Base-by-base conservation (phyloP, 1,140 invertebrate species). In the Drosophila obscura region DNA sequence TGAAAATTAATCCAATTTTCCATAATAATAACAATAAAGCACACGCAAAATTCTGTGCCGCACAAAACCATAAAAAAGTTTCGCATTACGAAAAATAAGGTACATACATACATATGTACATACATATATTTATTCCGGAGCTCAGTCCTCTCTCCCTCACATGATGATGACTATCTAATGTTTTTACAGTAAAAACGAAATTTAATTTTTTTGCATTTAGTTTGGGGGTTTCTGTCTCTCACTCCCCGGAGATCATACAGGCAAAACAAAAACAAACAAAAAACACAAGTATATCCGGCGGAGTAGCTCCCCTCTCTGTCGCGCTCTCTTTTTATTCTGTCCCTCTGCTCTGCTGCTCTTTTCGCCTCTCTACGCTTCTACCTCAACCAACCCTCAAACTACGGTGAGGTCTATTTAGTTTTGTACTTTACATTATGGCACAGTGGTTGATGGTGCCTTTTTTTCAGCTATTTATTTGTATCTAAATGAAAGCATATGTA, bases 101-200 rank as follows among this genome's bases (percentile, higher is more conserved):
- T 16, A 16, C 16, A 16, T 19, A 1, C 19, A 1, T 19, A 19
- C 19, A 19, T 19, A 19, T 1, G 2, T 19, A 11, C 4, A 59
- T 59, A 22, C 39, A n/a, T 53, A 50, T 46, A 59, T 41, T 48
- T 58, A 68, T 24, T 35, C 44, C 66, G 51, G 39, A 45, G 44
- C 55, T 61, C 28, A n/a, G 19, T 19, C 1, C 19, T 19, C 50
- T 24, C 46, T 24, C 13, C 53, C 35, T 46, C 26, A 72, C 46
- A 71, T n/a, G 48, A 73, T 58, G 69, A 87, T 85, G 78, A 85
- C 81, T 87, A 81, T 87, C 82, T 87, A 82, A 85, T 85, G 82
- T 81, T 81, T 74, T 82, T 75, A 63, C 77, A 81, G 82, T 85
- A 85, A 85, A 85, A 81, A 81, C 69, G 63, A 78, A 85, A 87